Percentiles rank a stretch among this genome's conserved stretches.
Evolutionary conservation across 2,113 vertebrate species (phyloP).

Genomic region (Dendropsophus ebraccatus): DNA sequence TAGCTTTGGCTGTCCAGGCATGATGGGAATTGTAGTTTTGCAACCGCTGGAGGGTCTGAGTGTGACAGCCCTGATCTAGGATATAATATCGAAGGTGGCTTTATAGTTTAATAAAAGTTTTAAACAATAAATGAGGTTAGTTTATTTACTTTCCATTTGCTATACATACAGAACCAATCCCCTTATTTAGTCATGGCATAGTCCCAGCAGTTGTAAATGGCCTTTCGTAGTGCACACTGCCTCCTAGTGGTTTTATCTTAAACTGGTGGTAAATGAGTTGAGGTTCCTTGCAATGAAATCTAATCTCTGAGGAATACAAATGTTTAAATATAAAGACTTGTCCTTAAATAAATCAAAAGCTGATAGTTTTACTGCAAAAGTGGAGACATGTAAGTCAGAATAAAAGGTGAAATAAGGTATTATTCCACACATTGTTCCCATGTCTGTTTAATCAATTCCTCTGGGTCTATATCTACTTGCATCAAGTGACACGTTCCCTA

Average conservation of each 20-base stretch:
- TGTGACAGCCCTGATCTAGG: no score
- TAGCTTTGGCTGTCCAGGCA: no score
- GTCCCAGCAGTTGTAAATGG: background rate
- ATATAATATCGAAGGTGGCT: no score
- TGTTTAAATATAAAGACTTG: slow-evolving; percentile 6
- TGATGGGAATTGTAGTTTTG: no score
- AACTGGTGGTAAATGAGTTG: background rate
- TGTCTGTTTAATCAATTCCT: slow-evolving; percentile 10
- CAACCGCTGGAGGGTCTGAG: no score
- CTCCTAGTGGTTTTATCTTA: background rate
- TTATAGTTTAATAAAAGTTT: no score
- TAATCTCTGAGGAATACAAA: background rate
- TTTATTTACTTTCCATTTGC: no score
- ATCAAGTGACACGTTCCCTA: slow-evolving; percentile 20
- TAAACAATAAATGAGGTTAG: no score
- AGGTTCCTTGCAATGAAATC: background rate
- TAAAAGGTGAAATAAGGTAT: slow-evolving; percentile 36
- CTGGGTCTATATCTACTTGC: background rate
- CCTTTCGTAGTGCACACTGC: slow-evolving; percentile 1
- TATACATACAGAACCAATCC: no score
- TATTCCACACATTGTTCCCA: slow-evolving; percentile 4
- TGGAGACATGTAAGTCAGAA: background rate
- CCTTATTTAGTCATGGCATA: no score
- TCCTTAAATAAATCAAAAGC: slow-evolving; percentile 8
- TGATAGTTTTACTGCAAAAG: slow-evolving; percentile 26